These are phyloP conservation scores for Shinisaurus crocodilurus DNA, from an alignment of 2,113 vertebrate genomes.

Conservation along the genomic window DNA sequence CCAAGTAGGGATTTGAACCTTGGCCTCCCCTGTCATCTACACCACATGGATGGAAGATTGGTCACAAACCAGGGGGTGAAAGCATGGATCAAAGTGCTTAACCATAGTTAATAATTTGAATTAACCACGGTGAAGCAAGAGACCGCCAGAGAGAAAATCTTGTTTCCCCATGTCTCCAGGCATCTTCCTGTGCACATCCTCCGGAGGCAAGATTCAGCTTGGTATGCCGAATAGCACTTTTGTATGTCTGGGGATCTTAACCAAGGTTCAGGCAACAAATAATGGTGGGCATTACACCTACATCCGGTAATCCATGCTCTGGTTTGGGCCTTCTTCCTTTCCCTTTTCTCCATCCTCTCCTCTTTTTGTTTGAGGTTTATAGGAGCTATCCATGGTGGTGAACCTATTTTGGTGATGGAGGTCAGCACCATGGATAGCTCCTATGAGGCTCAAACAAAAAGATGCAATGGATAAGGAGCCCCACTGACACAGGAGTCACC, in stretches of 20 bases:
- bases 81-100: no score
- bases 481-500: no score
- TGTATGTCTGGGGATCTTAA: conserved; percentile 6
- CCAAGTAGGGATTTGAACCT: neutral
- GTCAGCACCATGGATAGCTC: no score
- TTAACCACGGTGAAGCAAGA: neutral
- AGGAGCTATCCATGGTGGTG: no score
- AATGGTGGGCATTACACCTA: neutral
- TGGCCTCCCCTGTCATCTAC: no score
- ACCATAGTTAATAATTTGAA: neutral
- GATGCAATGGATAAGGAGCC: no score
- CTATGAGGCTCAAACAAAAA: no score
- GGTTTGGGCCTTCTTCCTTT: neutral
- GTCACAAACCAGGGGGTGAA: no score
- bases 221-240: neutral
- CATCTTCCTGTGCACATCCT: neutral
- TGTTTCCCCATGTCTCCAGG: neutral
- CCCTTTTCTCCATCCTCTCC: accelerated
- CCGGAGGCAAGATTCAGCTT: neutral
- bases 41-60: no score
- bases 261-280: no score
- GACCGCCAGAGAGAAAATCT: neutral
- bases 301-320: neutral
- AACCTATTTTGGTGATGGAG: no score
- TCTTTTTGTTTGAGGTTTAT: no score